phyloP scores from a whole-genome alignment of 2,888 invertebrate genomes.

The Laspeyria flexula region DNA sequence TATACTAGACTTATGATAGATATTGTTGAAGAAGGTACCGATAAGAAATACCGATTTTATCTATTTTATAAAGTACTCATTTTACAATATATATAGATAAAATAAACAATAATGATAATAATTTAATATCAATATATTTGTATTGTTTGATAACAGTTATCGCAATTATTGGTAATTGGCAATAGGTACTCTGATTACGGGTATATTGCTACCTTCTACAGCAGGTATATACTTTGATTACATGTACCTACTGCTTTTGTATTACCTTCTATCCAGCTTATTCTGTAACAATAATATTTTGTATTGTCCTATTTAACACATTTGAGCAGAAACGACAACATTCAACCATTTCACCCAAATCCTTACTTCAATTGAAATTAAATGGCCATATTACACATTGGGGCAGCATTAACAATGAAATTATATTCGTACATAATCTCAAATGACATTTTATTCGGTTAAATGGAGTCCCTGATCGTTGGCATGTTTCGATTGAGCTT shows the following conservation, averaged over 20 bases:
- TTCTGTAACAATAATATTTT: too few relatives aligned
- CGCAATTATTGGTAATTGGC: conserved; percentile 70
- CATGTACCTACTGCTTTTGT: background rate
- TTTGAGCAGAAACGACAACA: conserved; percentile 13
- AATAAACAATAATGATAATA: conserved; percentile 78
- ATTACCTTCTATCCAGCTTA: too few relatives aligned
- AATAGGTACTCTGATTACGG: conserved; percentile 60
- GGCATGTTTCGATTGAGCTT: conserved; percentile 45
- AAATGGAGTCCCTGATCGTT: conserved; percentile 60
- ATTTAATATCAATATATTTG: conserved; percentile 76
- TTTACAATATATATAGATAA: conserved; percentile 77
- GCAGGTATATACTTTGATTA: background rate
- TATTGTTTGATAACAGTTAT: conserved; percentile 82
- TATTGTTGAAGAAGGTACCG: conserved; percentile 49
- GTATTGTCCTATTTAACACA: conserved; percentile 14
- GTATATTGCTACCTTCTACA: conserved; percentile 49
- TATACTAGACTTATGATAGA: conserved; percentile 41
- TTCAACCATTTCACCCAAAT: conserved; percentile 18
- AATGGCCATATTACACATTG: conserved; percentile 66
- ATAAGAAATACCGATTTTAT: conserved; percentile 74
- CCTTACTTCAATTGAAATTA: conserved; percentile 58
- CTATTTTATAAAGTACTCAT: conserved; percentile 70
- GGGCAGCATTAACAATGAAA: conserved; percentile 59
- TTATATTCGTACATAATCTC: conserved; percentile 59
- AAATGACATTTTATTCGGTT: conserved; percentile 70